These are phyloP conservation scores for Dasyornis broadbenti DNA, from an alignment of 2,113 vertebrate genomes.

Conservation along the genomic window DNA sequence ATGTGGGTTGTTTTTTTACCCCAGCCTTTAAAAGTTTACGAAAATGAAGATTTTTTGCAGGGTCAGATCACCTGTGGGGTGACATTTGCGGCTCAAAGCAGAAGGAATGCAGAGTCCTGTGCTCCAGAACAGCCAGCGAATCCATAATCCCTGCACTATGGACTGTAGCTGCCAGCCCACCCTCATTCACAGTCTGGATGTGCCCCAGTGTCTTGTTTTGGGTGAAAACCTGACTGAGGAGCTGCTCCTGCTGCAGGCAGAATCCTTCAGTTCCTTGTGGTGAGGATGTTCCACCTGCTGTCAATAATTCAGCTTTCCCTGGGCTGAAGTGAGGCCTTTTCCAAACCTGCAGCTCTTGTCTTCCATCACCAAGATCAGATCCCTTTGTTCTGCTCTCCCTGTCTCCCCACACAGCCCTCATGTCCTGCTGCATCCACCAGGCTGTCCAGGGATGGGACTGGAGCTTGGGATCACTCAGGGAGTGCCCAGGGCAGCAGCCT, in stretches of 20 bases:
- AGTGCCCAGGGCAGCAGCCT: no score
- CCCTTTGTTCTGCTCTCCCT: not conserved
- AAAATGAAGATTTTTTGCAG: not conserved
- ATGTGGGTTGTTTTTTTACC: rapidly evolving
- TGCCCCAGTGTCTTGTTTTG: not conserved
- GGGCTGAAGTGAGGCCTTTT: not conserved
- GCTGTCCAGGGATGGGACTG: no score
- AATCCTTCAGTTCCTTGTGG: not conserved
- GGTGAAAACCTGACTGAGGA: not conserved
- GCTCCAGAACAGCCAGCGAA: no score
- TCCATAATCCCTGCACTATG: no score
- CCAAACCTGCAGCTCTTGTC: not conserved
- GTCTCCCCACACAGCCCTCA: no score
- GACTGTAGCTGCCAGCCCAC: not conserved
- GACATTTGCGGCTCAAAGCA: no score
- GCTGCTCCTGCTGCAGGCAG: not conserved
- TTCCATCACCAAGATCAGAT: not conserved
- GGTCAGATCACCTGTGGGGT: no score
- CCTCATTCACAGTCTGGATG: not conserved
- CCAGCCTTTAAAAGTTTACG: not conserved
- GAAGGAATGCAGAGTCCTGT: no score
- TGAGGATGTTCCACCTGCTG: not conserved
- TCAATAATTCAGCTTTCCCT: not conserved
- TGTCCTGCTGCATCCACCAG: no score
- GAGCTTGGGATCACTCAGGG: no score